These are phyloP conservation scores for Halcyon badia DNA, from an alignment of 2,797 vertebrate genomes.

Conservation along the genomic window DNA sequence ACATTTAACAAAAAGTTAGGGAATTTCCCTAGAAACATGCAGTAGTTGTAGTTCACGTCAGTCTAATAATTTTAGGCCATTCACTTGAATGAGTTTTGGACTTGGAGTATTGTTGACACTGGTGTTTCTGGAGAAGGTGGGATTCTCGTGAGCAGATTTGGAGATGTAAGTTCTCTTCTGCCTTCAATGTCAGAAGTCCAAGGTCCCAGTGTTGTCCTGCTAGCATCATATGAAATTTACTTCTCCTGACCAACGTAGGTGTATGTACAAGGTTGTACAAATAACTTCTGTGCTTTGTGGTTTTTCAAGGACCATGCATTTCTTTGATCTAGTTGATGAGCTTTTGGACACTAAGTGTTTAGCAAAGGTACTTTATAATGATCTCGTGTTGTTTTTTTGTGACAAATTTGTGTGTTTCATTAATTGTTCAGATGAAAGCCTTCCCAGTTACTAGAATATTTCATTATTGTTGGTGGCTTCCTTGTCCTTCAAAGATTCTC, in stretches of 20 bases:
- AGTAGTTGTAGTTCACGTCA: background rate
- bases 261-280: rapidly evolving
- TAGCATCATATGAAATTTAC: background rate
- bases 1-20: background rate
- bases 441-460: slow-evolving; percentile 39
- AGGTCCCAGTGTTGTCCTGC: background rate
- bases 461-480: slow-evolving; percentile 29
- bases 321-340: slow-evolving; percentile 18
- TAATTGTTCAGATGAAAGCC: slow-evolving; percentile 45
- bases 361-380: background rate
- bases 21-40: rapidly evolving
- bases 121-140: rapidly evolving
- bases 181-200: background rate
- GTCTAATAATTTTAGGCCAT: background rate
- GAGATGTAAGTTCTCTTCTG: background rate
- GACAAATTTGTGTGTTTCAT: slow-evolving; percentile 16
- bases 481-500: slow-evolving; percentile 54
- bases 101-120: background rate
- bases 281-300: background rate
- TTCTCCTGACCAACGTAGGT: background rate
- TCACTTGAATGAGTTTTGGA: background rate
- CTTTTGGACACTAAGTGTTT: background rate
- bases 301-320: background rate
- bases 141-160: background rate
- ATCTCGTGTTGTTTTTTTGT: background rate